These are phyloP conservation scores for Megaptera novaeangliae DNA, from an alignment of 2,113 vertebrate genomes.

Conservation along the genomic window DNA sequence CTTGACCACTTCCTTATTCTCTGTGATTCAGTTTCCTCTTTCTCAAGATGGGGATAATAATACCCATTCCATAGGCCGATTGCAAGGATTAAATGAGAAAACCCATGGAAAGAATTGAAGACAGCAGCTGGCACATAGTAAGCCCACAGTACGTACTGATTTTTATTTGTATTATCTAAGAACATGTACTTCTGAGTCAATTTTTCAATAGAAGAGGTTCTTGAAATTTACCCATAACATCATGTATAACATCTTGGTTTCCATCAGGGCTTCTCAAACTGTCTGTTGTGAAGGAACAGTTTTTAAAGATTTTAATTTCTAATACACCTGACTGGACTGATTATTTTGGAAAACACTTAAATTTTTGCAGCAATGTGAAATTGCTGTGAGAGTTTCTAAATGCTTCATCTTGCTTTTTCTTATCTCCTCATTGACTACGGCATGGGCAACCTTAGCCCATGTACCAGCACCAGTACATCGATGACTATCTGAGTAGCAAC, in stretches of 20 bases:
- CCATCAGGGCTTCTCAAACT: neutral
- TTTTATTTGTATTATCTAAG: neutral
- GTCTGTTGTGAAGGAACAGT: neutral
- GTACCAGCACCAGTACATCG: rapidly evolving
- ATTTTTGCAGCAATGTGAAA: neutral
- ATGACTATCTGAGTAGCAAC: rapidly evolving
- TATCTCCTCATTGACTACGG: neutral
- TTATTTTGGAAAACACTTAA: neutral
- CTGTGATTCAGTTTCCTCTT: neutral
- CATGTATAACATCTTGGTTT: neutral
- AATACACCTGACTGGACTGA: neutral
- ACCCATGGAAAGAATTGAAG: neutral
- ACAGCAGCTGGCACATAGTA: neutral
- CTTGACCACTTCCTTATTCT: neutral
- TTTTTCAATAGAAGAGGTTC: neutral
- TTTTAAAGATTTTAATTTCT: neutral
- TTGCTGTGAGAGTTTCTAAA: neutral
- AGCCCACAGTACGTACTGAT: neutral
- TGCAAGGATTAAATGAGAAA: neutral
- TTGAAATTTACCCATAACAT: neutral
- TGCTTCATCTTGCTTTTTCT: neutral
- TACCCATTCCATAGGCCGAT: neutral
- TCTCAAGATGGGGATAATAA: neutral
- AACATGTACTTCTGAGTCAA: neutral
- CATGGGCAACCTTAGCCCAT: neutral